Conservation (phyloP, 2,113 vertebrate genomes). For the Nesogale talazaci region DNA sequence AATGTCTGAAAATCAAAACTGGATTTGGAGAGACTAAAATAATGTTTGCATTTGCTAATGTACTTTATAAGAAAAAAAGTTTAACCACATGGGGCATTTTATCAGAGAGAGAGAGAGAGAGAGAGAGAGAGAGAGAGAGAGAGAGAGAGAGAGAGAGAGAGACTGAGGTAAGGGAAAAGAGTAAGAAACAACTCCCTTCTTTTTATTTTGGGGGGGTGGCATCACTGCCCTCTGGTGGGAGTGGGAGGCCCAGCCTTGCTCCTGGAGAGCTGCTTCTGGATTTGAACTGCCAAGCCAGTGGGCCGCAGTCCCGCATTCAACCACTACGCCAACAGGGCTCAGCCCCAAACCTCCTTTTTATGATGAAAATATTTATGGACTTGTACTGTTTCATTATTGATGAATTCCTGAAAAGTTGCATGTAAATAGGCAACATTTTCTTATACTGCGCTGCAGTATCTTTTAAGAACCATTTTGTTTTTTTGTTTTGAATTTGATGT, state of each 20-base stretch:
- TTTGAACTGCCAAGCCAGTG: too few relatives aligned
- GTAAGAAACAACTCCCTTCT: too few relatives aligned
- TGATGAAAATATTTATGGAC: conserved; percentile 22
- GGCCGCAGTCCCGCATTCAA: too few relatives aligned
- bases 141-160: neutral
- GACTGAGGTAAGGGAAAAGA: conserved; percentile 7
- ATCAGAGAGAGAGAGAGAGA: neutral
- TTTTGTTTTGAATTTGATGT: conserved; percentile 49
- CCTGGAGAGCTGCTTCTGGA: too few relatives aligned
- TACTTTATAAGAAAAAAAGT: conserved; percentile 47
- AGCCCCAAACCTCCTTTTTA: too few relatives aligned
- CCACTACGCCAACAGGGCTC: too few relatives aligned
- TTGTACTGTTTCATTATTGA: conserved; percentile 24
- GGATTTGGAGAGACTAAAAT: conserved; percentile 71
- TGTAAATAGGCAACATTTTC: conserved; percentile 40
- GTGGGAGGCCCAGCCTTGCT: too few relatives aligned
- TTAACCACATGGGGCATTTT: conserved; percentile 32
- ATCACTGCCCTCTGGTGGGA: too few relatives aligned
- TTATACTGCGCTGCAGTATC: neutral
- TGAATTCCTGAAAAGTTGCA: conserved; percentile 22
- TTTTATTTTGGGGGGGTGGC: too few relatives aligned
- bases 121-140: neutral
- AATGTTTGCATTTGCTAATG: conserved; percentile 40
- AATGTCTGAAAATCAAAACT: conserved; percentile 69
- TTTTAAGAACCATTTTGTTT: conserved; percentile 31